phyloP scores from a whole-genome alignment of 2,888 invertebrate genomes.

The Megastigmus dorsalis region DNA sequence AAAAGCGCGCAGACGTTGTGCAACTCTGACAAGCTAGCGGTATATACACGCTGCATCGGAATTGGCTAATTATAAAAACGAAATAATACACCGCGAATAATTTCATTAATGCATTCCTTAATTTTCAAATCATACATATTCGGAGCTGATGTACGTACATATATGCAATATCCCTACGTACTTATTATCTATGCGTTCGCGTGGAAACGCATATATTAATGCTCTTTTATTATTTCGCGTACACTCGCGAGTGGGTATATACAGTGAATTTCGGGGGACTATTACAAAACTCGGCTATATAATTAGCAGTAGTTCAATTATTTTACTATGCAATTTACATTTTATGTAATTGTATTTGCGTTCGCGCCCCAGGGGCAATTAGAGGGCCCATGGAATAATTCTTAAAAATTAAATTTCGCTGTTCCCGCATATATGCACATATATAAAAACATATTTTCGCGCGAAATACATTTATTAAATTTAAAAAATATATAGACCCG shows the following conservation, averaged over 20 bases:
- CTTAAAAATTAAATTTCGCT: too few relatives aligned
- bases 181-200: not conserved
- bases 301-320: conserved; percentile 14
- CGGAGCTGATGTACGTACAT: not conserved
- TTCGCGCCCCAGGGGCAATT: too few relatives aligned
- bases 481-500: too few relatives aligned
- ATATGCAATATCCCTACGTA: not conserved
- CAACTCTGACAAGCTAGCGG: conserved; percentile 34
- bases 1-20: not conserved
- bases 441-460: too few relatives aligned
- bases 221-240: conserved; percentile 5
- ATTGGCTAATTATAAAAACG: not conserved
- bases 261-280: too few relatives aligned
- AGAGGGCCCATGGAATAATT: too few relatives aligned
- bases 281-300: too few relatives aligned
- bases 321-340: conserved; percentile 10
- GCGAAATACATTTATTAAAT: too few relatives aligned
- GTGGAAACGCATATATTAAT: not conserved
- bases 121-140: conserved; percentile 1
- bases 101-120: conserved; percentile 21
- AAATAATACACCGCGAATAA: not conserved
- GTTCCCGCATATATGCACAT: too few relatives aligned
- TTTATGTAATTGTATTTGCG: conserved; percentile 6
- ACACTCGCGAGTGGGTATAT: too few relatives aligned
- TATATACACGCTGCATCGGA: not conserved